phyloP scores from a whole-genome alignment of 2,797 vertebrate species.

The Tauraco hartlaubi region DNA sequence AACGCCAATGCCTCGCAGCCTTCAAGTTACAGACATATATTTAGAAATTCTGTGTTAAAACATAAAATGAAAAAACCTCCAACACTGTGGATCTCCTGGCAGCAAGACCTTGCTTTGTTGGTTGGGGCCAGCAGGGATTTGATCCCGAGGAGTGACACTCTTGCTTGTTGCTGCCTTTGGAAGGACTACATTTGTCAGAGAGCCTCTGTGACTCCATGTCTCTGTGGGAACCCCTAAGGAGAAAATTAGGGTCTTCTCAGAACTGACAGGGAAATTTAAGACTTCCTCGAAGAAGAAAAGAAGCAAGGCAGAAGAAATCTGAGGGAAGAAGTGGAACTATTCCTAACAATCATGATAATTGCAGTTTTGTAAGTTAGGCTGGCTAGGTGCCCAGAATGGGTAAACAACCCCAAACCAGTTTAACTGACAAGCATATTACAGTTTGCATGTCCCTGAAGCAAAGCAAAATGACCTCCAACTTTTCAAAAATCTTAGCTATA shows the following conservation, averaged over 20 bases:
- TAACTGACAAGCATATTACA: background rate
- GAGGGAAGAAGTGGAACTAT: background rate
- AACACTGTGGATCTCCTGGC: background rate
- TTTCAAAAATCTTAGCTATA: background rate
- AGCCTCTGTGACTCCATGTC: background rate
- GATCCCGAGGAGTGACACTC: background rate
- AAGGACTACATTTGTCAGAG: background rate
- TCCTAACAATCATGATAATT: slow-evolving; percentile 44
- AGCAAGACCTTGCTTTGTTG: background rate
- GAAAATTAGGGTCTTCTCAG: slow-evolving; percentile 12
- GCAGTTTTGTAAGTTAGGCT: slow-evolving; percentile 35
- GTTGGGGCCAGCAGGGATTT: background rate
- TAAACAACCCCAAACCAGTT: slow-evolving; percentile 16
- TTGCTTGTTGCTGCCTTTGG: background rate
- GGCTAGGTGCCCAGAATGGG: slow-evolving; percentile 56
- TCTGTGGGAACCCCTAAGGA: slow-evolving; percentile 3
- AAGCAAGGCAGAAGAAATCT: slow-evolving; percentile 23
- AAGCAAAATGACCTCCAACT: background rate
- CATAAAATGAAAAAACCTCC: background rate
- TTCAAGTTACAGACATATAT: background rate
- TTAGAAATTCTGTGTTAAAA: background rate
- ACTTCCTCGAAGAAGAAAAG: slow-evolving; percentile 50
- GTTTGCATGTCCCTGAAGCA: background rate
- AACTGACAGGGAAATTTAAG: slow-evolving; percentile 53
- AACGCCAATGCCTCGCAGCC: background rate